Base-by-base conservation (phyloP, 2,797 vertebrate species). In the Parambassis ranga region DNA sequence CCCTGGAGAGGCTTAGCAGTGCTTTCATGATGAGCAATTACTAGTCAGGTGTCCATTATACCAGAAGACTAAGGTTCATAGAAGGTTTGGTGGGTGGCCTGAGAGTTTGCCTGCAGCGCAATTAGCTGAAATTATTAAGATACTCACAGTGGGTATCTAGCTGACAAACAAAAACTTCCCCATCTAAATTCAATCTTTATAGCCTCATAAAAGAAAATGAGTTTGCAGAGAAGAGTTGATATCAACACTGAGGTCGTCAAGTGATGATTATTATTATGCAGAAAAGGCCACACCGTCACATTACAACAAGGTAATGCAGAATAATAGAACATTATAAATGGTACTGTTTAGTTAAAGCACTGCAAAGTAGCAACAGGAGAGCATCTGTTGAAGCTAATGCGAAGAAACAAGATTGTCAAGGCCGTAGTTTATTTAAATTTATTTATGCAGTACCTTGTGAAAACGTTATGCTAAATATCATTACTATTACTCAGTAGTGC, bases 121-220 rank as follows among this genome's bases (percentile, higher is more conserved):
- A 31, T 43, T 8, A 36, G 1, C 10, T 52, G 23, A 72, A 72
- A 56, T 16, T 22, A 42, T 55, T 37, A 27, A 37, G 14, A 36
- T 14, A n/a, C 20, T 43, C 20, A 13, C 5, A 19, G n/a, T 51
- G 19, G 10, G 27, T 33, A 28, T 28, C 55, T 62, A 60, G 51
- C 44, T 61, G 30, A 59, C 55, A 31, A 23, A 42, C 59, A 27
- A 48, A 50, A 69, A 24, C 10, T 39, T 64, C 15, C 16, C 59
- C 14, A 13, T 69, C 36, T 38, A 39, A 56, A 71, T 51, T 33
- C 7, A 61, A 58, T 64, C 41, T 53, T 50, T 48, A 37, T 63
- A 56, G 50, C 38, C 26, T 42, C 27, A 47, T 71, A 43, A 75
- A 74, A 66, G 4, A 31, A 53, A 22, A 52, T 51, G 7, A 6